Percentiles rank a stretch among this genome's conserved stretches.
phyloP scores from a whole-genome alignment of 2,113 vertebrate genomes.

The Varanus komodoensis region DNA sequence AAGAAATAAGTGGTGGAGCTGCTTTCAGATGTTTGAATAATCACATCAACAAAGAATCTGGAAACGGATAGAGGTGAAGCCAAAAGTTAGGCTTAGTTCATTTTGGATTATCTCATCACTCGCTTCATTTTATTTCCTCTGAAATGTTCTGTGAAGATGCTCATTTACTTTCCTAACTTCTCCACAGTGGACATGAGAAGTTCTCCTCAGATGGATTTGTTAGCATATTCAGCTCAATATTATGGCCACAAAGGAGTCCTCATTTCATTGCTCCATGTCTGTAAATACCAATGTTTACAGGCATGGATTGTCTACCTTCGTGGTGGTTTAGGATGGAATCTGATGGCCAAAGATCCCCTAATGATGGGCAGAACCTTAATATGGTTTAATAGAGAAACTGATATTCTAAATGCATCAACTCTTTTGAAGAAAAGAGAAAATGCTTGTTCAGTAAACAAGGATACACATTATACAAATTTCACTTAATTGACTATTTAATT shows the following conservation, averaged over 20 bases:
- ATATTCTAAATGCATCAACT: not conserved
- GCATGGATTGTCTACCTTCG: not conserved
- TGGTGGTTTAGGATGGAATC: not conserved
- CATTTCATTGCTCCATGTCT: not conserved
- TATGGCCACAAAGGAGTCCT: not conserved
- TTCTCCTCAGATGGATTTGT: not conserved
- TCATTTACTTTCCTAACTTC: not conserved
- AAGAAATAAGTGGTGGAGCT: slow-evolving; percentile 21
- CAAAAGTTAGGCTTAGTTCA: accelerated
- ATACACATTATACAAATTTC: not conserved
- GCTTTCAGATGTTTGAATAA: slow-evolving; percentile 20
- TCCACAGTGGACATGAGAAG: not conserved
- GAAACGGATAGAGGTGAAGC: not conserved
- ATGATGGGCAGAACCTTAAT: not conserved
- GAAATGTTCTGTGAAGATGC: not conserved
- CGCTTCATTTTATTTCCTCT: not conserved
- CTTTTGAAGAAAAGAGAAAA: not conserved
- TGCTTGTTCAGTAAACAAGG: not conserved
- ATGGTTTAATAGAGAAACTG: not conserved
- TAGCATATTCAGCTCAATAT: not conserved
- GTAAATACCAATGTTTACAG: not conserved
- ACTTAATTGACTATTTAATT: not conserved
- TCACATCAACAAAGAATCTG: not conserved
- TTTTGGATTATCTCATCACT: not conserved
- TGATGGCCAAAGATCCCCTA: not conserved